A percentile compares a stretch with the other conserved stretches of the same genome.
Evolutionary conservation across 2,113 vertebrate species (phyloP).

Genomic region (Equus przewalskii): DNA sequence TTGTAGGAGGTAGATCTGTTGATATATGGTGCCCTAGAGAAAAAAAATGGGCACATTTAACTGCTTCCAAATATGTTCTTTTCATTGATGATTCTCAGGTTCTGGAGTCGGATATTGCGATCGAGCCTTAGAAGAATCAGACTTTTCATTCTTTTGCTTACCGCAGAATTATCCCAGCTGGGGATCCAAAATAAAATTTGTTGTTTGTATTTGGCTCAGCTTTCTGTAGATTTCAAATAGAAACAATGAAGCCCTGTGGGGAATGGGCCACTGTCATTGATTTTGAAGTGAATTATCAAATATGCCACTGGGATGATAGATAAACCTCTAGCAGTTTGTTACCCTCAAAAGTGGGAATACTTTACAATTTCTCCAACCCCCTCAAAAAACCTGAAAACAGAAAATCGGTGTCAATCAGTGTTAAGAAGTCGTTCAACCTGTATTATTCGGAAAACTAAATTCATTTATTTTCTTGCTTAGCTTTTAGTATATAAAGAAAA

Average conservation of each 20-base stretch:
- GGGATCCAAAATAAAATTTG: slow-evolving; percentile 74
- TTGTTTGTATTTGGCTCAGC: slow-evolving; percentile 61
- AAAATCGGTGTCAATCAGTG: slow-evolving; percentile 40
- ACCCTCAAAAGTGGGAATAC: slow-evolving; percentile 42
- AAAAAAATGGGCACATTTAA: not conserved
- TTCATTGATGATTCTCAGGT: not conserved
- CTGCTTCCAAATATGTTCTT: not conserved
- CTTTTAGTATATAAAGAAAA: slow-evolving; percentile 49
- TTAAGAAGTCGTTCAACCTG: slow-evolving; percentile 61
- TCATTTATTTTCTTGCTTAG: slow-evolving; percentile 24
- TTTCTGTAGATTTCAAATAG: slow-evolving; percentile 27
- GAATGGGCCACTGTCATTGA: slow-evolving; percentile 51
- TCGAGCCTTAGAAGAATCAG: not conserved
- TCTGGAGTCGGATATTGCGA: not conserved
- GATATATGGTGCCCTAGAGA: not conserved
- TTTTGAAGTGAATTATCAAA: slow-evolving; percentile 73
- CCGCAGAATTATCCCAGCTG: slow-evolving; percentile 28
- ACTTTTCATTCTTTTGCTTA: slow-evolving; percentile 46
- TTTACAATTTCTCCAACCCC: slow-evolving; percentile 19
- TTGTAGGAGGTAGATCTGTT: slow-evolving; percentile 50
- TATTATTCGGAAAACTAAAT: not conserved
- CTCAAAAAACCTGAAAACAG: slow-evolving; percentile 35
- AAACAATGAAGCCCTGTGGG: not conserved
- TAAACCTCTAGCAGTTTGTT: slow-evolving; percentile 39
- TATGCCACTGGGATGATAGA: slow-evolving; percentile 54